Percentiles rank a stretch among this genome's conserved stretches.
Evolutionary conservation across 2,888 invertebrate species (phyloP).

Genomic region (Cecidostiba fungosa): DNA sequence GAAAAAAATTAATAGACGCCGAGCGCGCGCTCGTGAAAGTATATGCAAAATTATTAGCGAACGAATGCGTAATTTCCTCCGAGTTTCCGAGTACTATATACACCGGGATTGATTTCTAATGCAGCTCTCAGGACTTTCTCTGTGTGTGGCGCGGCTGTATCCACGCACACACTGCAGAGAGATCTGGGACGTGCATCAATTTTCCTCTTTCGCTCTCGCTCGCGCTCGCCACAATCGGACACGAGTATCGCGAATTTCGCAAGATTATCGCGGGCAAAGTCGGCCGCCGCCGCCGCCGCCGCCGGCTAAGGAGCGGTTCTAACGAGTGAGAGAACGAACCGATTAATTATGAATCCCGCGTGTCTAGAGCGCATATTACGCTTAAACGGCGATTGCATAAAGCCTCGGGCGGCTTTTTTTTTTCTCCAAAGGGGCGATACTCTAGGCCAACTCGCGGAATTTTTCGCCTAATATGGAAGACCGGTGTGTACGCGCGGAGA

Average conservation of each 20-base stretch:
- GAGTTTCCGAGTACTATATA: conserved; percentile 27
- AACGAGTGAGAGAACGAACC: conserved; percentile 62
- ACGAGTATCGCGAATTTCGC: conserved; percentile 20
- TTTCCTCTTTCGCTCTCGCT: conserved; percentile 59
- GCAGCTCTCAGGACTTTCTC: conserved; percentile 58
- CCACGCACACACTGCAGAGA: background rate
- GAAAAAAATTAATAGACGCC: conserved; percentile 20
- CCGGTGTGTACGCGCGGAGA: no score
- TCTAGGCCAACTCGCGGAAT: conserved; percentile 66
- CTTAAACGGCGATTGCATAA: conserved; percentile 68
- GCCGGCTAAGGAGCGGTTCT: conserved; percentile 42
- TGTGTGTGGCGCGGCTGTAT: conserved; percentile 19
- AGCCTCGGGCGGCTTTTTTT: conserved; percentile 52
- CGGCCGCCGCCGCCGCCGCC: background rate
- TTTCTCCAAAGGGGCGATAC: conserved; percentile 62
- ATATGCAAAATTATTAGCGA: conserved; percentile 57
- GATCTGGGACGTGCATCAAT: conserved; percentile 55
- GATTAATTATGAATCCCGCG: conserved; percentile 72
- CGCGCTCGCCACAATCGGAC: conserved; percentile 17
- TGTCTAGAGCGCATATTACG: conserved; percentile 67
- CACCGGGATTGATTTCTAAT: conserved; percentile 62
- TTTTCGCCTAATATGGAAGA: conserved; percentile 75
- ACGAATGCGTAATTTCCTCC: conserved; percentile 59
- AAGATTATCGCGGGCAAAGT: background rate
- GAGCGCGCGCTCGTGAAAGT: conserved; percentile 50